Conservation (phyloP, 2,797 vertebrate species). For the Miichthys miiuy region DNA sequence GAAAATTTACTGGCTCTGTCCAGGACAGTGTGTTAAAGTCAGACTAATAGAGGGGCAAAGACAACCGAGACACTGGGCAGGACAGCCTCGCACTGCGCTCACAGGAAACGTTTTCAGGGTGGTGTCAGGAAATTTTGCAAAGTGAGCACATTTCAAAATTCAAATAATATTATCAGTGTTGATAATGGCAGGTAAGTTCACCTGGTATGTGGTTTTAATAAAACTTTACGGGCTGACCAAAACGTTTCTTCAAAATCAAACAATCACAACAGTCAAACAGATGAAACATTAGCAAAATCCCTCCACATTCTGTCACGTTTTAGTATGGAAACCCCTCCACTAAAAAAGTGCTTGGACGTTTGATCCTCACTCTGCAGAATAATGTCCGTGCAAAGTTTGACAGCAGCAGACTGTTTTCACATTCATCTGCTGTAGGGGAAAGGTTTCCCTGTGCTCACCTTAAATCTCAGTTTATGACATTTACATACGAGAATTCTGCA, state of each 20-base stretch:
- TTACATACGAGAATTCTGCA: neutral
- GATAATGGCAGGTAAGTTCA: neutral
- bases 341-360: neutral
- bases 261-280: neutral
- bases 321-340: too few species aligned
- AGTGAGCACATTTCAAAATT: neutral
- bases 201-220: neutral
- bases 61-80: conserved; percentile 63
- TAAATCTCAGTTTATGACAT: neutral
- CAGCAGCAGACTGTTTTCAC: neutral
- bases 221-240: neutral
- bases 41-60: conserved; percentile 86
- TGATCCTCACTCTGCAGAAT: neutral
- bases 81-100: conserved; percentile 11
- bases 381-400: neutral
- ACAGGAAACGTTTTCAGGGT: neutral
- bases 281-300: neutral
- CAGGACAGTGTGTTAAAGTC: conserved; percentile 94
- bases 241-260: neutral
- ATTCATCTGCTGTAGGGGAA: neutral
- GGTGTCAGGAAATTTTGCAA: neutral
- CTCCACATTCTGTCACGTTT: neutral
- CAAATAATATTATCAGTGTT: neutral
- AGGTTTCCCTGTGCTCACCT: neutral
- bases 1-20: conserved; percentile 98